These are phyloP conservation scores for Eupithecia subumbrata DNA, from an alignment of 2,888 invertebrate genomes.

Conservation along the genomic window DNA sequence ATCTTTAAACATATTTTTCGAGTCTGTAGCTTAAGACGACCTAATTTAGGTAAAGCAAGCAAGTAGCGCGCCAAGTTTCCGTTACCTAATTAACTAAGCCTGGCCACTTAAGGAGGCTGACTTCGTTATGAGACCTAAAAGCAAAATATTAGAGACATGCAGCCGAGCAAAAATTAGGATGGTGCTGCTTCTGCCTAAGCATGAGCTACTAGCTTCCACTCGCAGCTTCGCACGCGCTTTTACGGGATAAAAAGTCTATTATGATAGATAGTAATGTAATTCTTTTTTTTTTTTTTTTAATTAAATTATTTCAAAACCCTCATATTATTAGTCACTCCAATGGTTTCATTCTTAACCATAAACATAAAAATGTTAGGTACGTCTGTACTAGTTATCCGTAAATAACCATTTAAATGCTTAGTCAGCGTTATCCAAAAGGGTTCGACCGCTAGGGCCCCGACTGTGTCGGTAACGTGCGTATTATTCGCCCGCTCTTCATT, in stretches of 20 bases:
- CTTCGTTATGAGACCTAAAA: constrained; percentile 55
- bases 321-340: no score
- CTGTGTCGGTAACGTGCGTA: neutral
- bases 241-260: no score
- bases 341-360: no score
- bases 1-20: neutral
- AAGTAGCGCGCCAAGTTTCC: constrained; percentile 35
- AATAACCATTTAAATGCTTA: neutral
- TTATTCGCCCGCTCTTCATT: neutral
- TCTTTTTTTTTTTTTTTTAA: no score
- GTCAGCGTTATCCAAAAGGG: neutral
- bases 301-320: no score
- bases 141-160: constrained; percentile 49
- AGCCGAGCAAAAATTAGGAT: constrained; percentile 15
- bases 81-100: constrained; percentile 46
- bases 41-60: constrained; percentile 47
- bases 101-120: constrained; percentile 46
- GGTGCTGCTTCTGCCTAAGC: neutral
- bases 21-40: constrained; percentile 25
- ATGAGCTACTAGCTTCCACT: neutral
- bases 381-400: neutral
- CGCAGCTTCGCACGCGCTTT: no score
- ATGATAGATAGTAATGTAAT: no score
- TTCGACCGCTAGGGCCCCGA: neutral
- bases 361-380: neutral